Base-by-base conservation (phyloP, 2,113 vertebrate species). In the Spea bombifrons region DNA sequence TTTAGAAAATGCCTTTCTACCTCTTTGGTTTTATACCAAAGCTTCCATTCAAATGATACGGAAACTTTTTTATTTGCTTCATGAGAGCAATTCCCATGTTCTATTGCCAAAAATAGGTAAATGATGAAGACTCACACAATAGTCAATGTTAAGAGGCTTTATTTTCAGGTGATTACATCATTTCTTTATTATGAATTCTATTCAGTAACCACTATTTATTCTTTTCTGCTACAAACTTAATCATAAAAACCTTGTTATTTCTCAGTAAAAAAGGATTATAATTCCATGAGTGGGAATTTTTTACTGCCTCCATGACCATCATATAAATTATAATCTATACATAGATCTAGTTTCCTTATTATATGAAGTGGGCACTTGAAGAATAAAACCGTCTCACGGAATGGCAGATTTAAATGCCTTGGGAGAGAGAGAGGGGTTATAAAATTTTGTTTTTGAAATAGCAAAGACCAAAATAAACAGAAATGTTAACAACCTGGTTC, bases 91-190 rank as follows among this genome's bases (percentile, higher is more conserved):
- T 64, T 64, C 17, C 5, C 17, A 64, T 16, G 61, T 7, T 64
- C 4, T 64, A 8, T 4, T 30, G 8, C n/a, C 61, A 16, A 64
- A 64, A 16, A 4, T 64, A 64, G 61, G 8, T 64, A 9, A 64
- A 13, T 64, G 5, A 30, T 13, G 17, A 30, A 17, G 16, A 64
- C 2, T 5, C 5, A 64, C n/a, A 64, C 5, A 64, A 8, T 16
- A 30, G 5, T 64, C 13, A 17, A 64, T 64, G 61, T 13, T 30
- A 17, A 59, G 15, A 64, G 61, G 30, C 61, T 64, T 64, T 64
- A 17, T 64, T 30, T 64, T 6, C 61, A 64, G 61, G 61, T 64
- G 17, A 13, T 64, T 64, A 64, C 61, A 64, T 64, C n/a, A 64
- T 64, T 64, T 64, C 8, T 16, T 17, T 64, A 17, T 64, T 16